phyloP scores from a whole-genome alignment of 1,140 invertebrate species.

The Vollenhovia emeryi region DNA sequence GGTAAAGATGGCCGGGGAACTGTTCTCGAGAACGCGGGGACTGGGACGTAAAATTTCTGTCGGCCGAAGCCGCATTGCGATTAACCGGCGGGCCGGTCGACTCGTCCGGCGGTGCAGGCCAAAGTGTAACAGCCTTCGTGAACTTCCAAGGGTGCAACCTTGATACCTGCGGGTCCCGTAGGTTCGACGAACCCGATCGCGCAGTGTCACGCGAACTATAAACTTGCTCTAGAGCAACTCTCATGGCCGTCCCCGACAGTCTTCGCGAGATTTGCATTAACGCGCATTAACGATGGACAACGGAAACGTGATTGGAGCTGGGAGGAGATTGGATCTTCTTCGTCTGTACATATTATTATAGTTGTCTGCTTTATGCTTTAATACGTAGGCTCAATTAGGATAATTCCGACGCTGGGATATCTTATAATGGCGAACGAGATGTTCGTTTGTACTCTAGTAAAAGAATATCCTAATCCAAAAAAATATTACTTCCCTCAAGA shows the following conservation, averaged over 20 bases:
- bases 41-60: not conserved
- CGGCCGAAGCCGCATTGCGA: not conserved
- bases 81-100: not conserved
- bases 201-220: constrained; percentile 33
- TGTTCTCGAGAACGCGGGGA: not conserved
- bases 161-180: constrained; percentile 1
- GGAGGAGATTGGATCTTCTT: not conserved
- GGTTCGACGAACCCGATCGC: constrained; percentile 37
- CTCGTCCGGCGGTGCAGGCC: not conserved
- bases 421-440: not conserved
- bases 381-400: not conserved
- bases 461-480: too few species aligned
- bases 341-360: not conserved
- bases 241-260: not conserved
- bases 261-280: not conserved
- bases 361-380: not conserved
- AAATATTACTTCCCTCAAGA: too few species aligned
- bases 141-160: constrained; percentile 54
- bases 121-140: constrained; percentile 36
- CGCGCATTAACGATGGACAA: not conserved
- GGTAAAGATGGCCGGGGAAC: not conserved
- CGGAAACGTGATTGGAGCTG: not conserved
- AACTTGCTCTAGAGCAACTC: not conserved
- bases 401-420: not conserved
- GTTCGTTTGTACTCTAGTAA: not conserved